Conservation (phyloP, 2,113 vertebrate genomes). For the Hemicordylus capensis region DNA sequence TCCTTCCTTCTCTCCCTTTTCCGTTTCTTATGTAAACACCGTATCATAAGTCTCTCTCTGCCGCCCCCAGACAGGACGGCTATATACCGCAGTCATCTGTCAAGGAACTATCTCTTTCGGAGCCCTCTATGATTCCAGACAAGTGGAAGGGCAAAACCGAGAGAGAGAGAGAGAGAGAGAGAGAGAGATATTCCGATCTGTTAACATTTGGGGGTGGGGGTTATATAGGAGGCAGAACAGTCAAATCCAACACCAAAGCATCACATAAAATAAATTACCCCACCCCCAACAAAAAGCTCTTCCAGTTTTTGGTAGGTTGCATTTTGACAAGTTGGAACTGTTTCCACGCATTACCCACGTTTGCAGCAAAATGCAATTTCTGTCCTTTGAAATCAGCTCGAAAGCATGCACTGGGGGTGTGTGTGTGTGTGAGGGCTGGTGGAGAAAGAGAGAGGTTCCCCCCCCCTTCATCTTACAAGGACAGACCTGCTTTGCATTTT, state of each 20-base stretch:
- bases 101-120: not conserved
- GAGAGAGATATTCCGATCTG: not conserved
- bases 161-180: accelerated
- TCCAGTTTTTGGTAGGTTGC: too few relatives aligned
- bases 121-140: not conserved
- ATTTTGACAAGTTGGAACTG: too few relatives aligned
- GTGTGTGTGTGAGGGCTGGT: too few relatives aligned
- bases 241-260: not conserved
- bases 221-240: not conserved
- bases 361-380: too few relatives aligned
- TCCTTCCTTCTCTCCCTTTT: not conserved
- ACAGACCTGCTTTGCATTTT: not conserved
- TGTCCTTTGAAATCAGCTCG: too few relatives aligned
- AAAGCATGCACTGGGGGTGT: too few relatives aligned
- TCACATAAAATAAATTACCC: not conserved
- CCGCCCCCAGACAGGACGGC: not conserved
- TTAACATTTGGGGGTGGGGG: not conserved
- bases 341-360: too few relatives aligned
- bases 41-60: not conserved
- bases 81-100: not conserved
- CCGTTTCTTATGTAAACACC: not conserved
- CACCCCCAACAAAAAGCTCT: too few relatives aligned
- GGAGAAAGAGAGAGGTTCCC: not conserved
- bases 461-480: not conserved
- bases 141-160: not conserved